Evolutionary conservation across 2,797 vertebrate genomes (phyloP).

Genomic region (Sebastolobus alascanus): DNA sequence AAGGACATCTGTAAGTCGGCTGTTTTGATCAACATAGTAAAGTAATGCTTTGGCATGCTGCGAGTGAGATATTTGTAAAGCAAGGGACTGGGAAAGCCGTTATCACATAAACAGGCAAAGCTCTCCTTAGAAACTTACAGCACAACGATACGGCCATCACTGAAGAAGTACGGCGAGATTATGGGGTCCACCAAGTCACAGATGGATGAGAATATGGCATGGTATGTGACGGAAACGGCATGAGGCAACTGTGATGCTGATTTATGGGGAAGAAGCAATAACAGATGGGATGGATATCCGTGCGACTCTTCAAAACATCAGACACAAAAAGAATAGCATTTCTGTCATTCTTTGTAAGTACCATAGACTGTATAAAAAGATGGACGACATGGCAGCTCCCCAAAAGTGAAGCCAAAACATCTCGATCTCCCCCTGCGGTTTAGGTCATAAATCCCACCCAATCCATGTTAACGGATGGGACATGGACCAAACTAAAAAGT

Average conservation of each 20-base stretch:
- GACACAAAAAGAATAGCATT: constrained; percentile 54
- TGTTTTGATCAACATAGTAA: constrained; percentile 81
- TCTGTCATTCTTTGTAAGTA: constrained; percentile 69
- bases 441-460: no score
- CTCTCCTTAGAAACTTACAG: constrained; percentile 81
- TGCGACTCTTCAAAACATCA: constrained; percentile 63
- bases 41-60: constrained; percentile 72
- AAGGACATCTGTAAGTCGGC: constrained; percentile 96
- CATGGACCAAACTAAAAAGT: no score
- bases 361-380: no score
- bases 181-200: constrained; percentile 83
- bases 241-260: constrained; percentile 80
- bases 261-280: constrained; percentile 79
- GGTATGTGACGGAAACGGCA: constrained; percentile 80
- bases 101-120: constrained; percentile 82
- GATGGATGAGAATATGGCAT: constrained; percentile 81
- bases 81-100: constrained; percentile 71
- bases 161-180: constrained; percentile 77
- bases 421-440: no score
- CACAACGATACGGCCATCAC: constrained; percentile 80
- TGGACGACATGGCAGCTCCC: no score
- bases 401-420: no score
- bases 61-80: constrained; percentile 56
- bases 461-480: no score
- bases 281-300: constrained; percentile 76